Conservation (phyloP, 2,797 vertebrate genomes). For the Acrossocheilus wenchowensis region DNA sequence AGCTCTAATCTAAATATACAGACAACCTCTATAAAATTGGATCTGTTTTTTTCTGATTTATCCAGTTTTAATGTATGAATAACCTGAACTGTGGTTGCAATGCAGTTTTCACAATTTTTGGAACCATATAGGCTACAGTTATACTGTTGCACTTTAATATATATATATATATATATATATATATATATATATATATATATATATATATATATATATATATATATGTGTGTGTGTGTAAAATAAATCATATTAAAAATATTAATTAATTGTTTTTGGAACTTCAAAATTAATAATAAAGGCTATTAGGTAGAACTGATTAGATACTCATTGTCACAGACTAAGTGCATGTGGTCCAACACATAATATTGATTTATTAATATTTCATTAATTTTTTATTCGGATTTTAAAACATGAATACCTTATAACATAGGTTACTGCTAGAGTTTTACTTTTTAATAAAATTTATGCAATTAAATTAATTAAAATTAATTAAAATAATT, state of each 20-base stretch:
- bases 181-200: neutral
- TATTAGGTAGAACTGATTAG: neutral
- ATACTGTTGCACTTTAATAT: neutral
- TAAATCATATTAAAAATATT: neutral
- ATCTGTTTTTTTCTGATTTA: neutral
- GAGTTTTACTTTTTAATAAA: neutral
- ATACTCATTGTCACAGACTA: neutral
- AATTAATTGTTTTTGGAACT: neutral
- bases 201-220: too few relatives aligned
- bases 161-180: too few relatives aligned
- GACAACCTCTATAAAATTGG: neutral
- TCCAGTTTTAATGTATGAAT: neutral
- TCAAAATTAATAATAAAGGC: neutral
- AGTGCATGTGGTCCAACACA: neutral
- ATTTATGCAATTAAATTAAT: neutral
- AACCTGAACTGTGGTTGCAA: neutral
- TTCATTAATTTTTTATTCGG: too few relatives aligned
- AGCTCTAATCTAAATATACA: conserved; percentile 37
- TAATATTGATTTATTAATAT: neutral
- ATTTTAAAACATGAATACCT: neutral
- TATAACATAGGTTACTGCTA: neutral
- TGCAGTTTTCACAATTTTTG: neutral
- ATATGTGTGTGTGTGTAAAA: neutral
- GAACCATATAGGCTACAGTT: neutral
- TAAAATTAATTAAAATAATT: neutral